These are phyloP conservation scores for Eurytoma adleriae DNA, from an alignment of 2,888 invertebrate genomes.

Conservation along the genomic window DNA sequence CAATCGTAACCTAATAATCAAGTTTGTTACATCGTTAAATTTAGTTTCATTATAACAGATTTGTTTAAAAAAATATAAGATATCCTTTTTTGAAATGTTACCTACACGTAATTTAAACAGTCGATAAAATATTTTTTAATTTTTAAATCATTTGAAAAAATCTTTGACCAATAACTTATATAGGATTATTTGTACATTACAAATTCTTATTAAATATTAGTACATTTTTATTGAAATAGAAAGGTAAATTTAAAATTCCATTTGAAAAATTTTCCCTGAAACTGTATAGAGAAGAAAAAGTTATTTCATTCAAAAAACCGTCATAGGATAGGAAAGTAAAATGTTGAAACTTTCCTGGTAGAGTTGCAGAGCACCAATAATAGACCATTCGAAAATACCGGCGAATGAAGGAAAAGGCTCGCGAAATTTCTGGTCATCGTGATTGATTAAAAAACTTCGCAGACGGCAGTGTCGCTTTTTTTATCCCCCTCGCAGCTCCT, in stretches of 20 bases:
- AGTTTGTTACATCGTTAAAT: no score
- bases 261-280: neutral
- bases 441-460: conserved; percentile 46
- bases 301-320: neutral
- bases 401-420: neutral
- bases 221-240: neutral
- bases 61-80: no score
- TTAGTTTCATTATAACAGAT: no score
- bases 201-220: neutral
- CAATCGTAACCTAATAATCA: no score
- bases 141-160: no score
- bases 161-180: no score
- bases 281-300: neutral
- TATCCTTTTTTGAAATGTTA: no score
- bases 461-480: conserved; percentile 4
- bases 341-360: neutral
- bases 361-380: neutral
- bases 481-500: no score
- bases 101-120: no score
- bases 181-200: no score
- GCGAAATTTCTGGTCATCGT: neutral
- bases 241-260: no score
- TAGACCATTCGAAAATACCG: conserved; percentile 1
- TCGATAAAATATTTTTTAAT: no score
- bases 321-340: neutral